Percentiles rank a stretch among this genome's conserved stretches.
Conservation (phyloP, 2,113 vertebrate species). For the Puntigrus tetrazona region DNA sequence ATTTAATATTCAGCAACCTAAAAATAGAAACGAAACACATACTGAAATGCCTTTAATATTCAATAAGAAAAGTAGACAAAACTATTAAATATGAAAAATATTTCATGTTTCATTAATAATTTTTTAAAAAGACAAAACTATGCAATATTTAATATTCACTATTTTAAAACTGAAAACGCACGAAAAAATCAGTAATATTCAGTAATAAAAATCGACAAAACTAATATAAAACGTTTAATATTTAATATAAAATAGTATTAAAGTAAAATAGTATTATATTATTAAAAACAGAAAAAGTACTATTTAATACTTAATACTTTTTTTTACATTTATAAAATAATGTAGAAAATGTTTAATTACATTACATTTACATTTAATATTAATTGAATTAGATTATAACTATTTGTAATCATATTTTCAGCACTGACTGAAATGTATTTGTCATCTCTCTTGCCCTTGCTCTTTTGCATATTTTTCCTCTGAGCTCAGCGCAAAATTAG, state of each 20-base stretch:
- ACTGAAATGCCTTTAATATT: too few relatives aligned
- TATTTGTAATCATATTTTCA: background rate
- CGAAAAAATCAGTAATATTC: background rate
- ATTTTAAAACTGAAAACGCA: background rate
- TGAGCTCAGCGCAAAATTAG: background rate
- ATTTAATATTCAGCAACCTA: background rate
- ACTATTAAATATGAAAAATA: too few relatives aligned
- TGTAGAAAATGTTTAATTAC: background rate
- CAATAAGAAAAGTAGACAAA: too few relatives aligned
- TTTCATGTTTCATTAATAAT: too few relatives aligned
- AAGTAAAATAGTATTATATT: too few relatives aligned
- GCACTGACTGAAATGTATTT: background rate
- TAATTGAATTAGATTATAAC: background rate
- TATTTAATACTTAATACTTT: background rate
- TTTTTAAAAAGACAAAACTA: too few relatives aligned
- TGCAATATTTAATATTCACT: background rate
- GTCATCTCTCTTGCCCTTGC: background rate
- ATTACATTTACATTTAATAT: background rate
- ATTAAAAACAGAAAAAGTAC: too few relatives aligned
- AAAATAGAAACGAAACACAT: too few relatives aligned
- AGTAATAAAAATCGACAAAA: background rate
- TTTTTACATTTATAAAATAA: background rate
- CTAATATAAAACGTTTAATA: background rate
- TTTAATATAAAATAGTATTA: too few relatives aligned
- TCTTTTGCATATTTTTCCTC: background rate